Evolutionary conservation across 2,888 invertebrate species (phyloP), one percentile per base, ranked within the genome.

Genomic region (Melipona beecheii): DNA sequence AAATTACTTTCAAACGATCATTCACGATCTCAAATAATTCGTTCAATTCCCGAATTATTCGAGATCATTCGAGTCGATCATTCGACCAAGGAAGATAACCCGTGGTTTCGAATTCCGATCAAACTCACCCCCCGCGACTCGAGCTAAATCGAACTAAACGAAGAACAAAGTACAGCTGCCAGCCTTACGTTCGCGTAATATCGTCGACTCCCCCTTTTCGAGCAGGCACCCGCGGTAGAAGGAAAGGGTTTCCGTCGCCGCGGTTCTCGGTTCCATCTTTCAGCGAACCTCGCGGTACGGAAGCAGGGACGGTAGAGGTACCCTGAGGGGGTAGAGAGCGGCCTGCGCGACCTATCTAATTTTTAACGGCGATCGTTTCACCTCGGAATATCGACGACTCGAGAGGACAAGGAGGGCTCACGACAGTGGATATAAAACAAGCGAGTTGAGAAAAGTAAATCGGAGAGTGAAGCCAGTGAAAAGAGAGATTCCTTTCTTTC

Each of bases 391-490:
- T 89, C 89, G 86, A 89, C 85, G 81, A 85, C 68, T 43, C 69
- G 66, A 66, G 75, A 79, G 83, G 43, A 56, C 65, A 70, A 77
- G 56, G 65, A 77, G 77, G 85, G 78, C 77, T 78, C 27, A 1
- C 81, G 86, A 81, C 78, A 75, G 77, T 84, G 84, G 90, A 89
- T 92, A 91, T 91, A 89, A 93, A 93, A 92, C 91, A 91, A 91
- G 89, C 89, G 91, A 92, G 92, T 92, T 91, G 92, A 43, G 43
- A 92, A 93, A 93, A 91, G 91, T 91, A 93, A 93, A 92, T 93
- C 91, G 92, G 89, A 85, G 84, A 89, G 89, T n/a, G n/a, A n/a
- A 90, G 88, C 88, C 83, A 77, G 88, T 89, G 90, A 92, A 92
- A 92, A 91, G 91, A 87, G 90, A 87, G 90, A 92, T 91, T 90